These are phyloP conservation scores for Clistopyga incitator DNA, from an alignment of 2,888 invertebrate species.

Conservation along the genomic window DNA sequence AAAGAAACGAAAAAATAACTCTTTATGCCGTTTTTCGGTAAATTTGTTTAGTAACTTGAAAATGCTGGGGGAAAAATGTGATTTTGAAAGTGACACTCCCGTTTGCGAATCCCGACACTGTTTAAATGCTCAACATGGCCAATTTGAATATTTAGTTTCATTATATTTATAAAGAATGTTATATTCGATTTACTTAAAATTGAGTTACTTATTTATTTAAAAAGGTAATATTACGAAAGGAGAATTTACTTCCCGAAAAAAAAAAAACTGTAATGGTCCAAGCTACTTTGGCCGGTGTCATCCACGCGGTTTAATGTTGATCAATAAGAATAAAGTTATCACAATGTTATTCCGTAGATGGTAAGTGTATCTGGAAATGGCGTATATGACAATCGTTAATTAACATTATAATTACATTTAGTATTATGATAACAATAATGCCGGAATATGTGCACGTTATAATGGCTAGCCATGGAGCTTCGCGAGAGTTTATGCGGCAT, in stretches of 20 bases:
- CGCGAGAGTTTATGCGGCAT: neutral
- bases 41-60: too few relatives aligned
- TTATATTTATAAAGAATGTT: too few relatives aligned
- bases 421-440: slow-evolving; percentile 1
- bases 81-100: too few relatives aligned
- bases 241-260: neutral
- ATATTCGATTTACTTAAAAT: too few relatives aligned
- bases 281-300: neutral
- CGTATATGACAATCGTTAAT: slow-evolving; percentile 6
- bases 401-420: slow-evolving; percentile 19
- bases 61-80: too few relatives aligned
- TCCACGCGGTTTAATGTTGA: neutral
- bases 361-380: neutral
- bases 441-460: neutral
- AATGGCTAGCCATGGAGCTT: neutral
- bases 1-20: too few relatives aligned
- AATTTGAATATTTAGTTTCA: too few relatives aligned
- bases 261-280: neutral
- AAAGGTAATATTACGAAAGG: neutral
- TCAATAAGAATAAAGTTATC: slow-evolving; percentile 8
- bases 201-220: too few relatives aligned
- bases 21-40: too few relatives aligned
- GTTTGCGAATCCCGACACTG: too few relatives aligned
- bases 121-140: too few relatives aligned
- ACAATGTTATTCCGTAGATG: neutral